Conservation (phyloP, 2,888 invertebrate species). For the Helobdella robusta region DNA sequence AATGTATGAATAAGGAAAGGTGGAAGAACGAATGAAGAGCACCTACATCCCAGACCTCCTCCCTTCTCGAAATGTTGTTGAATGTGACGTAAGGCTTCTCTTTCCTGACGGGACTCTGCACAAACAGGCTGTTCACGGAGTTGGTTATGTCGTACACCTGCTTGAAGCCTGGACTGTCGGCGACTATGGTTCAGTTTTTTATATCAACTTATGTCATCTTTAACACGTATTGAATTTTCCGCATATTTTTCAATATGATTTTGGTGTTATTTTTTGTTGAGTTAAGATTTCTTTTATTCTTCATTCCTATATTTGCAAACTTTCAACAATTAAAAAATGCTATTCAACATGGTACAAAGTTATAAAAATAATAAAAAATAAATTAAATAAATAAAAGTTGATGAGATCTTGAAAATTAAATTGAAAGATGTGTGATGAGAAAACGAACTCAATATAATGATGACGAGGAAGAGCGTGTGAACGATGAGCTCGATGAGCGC, state of each 20-base stretch:
- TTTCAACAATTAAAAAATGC: not conserved
- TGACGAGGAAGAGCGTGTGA: constrained; percentile 18
- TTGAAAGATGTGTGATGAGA: not conserved
- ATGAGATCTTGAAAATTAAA: not conserved
- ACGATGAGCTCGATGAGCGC: constrained; percentile 22
- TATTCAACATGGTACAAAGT: not conserved
- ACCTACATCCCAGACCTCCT: constrained; percentile 17
- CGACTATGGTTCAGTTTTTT: constrained; percentile 3
- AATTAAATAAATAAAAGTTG: not conserved
- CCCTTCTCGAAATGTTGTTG: constrained; percentile 8
- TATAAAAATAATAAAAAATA: not conserved
- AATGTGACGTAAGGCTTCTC: constrained; percentile 1
- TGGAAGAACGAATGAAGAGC: constrained; percentile 5
- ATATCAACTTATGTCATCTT: not conserved
- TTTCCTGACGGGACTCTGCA: constrained; percentile 11
- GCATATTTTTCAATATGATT: too few relatives aligned
- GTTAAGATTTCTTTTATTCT: not conserved
- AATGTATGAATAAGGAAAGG: constrained; percentile 7
- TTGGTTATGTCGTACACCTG: constrained; percentile 21
- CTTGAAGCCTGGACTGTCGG: constrained; percentile 15
- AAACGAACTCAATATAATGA: constrained; percentile 15
- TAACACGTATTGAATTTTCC: too few relatives aligned
- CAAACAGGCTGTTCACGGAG: constrained; percentile 14
- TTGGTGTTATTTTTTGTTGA: too few relatives aligned
- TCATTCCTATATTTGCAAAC: not conserved